Base-by-base conservation (phyloP, 2,113 vertebrate genomes). In the Pheucticus melanocephalus region DNA sequence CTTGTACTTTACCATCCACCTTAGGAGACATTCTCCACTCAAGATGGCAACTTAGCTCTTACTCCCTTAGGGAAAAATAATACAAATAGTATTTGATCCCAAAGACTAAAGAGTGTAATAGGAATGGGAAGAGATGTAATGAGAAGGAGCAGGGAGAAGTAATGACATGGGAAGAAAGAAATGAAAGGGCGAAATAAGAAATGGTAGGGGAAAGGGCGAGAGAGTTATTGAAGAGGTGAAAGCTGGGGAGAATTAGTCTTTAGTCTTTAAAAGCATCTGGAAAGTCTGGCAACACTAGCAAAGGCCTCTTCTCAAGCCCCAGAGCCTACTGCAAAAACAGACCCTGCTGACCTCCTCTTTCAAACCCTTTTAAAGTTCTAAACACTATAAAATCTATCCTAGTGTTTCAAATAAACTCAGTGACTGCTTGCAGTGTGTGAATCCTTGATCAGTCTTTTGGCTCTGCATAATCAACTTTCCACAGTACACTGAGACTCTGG, bases 391-490 rank as follows among this genome's bases (percentile, higher is more conserved):
- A 95, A 95, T 80, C 87, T 82, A 65, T 47, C 87, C 78, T 69
- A 63, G 73, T 82, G 87, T 87, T 97, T 89, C 87, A 95, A 93
- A 87, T 90, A 91, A 94, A 94, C 89, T 88, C 84, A 63, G 66
- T 79, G 89, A 95, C 73, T 80, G 81, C 78, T 95, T 91, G 82
- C 71, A 73, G 84, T 54, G 73, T 10, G 37, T 92, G 93, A 95
- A 95, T 95, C 81, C 90, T 96, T 95, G 84, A 91, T 95, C 90
- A 59, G 87, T 87, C 79, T 80, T 94, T 93, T 96, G 93, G 95
- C 93, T 96, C 87, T 63, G 59, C 56, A 94, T 73, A 96, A 96
- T 95, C 95, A 94, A 53, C 75, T 97, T 95, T 80, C 82, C 4
- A 6, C 60, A 95, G 94, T 40, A 90, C 87, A 69, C 87, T 85